Evolutionary conservation across 2,113 vertebrate species (phyloP).

Genomic region (Zootoca vivipara): DNA sequence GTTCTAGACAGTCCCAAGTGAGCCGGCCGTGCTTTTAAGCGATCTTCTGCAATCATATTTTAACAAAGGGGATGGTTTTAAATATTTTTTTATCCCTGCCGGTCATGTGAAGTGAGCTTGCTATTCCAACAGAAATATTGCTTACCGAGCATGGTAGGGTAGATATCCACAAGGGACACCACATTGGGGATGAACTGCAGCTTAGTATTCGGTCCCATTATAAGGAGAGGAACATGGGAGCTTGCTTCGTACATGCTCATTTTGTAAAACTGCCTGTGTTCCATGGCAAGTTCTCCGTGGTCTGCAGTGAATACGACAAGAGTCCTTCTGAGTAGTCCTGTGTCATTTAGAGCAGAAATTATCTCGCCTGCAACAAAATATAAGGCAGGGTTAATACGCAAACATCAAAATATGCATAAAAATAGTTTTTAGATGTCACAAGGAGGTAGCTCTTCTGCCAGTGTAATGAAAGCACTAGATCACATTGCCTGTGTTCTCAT

Average conservation of each 20-base stretch:
- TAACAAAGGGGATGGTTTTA: not conserved
- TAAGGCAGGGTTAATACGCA: not conserved
- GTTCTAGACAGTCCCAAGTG: not conserved
- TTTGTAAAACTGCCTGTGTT: slow-evolving; percentile 97
- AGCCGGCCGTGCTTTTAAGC: not conserved
- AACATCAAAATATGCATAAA: not conserved
- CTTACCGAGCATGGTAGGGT: slow-evolving; percentile 92
- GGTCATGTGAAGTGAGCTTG: not conserved
- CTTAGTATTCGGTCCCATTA: slow-evolving; percentile 86
- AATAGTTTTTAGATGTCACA: not conserved
- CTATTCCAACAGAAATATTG: not conserved
- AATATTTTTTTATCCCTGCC: too few species aligned
- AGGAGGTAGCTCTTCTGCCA: not conserved
- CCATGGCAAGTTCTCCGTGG: slow-evolving; percentile 96
- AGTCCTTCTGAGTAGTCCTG: slow-evolving; percentile 82
- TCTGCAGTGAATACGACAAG: slow-evolving; percentile 91
- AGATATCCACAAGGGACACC: slow-evolving; percentile 95
- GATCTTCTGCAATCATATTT: not conserved
- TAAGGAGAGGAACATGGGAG: slow-evolving; percentile 87
- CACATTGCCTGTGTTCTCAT: not conserved
- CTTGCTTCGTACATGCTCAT: slow-evolving; percentile 99
- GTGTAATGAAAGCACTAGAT: not conserved
- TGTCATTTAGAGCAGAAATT: slow-evolving; percentile 81
- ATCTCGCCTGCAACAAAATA: slow-evolving; percentile 81
- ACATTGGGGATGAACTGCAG: slow-evolving; percentile 75